Conservation (phyloP, 1,140 invertebrate genomes). For the Manduca sexta region DNA sequence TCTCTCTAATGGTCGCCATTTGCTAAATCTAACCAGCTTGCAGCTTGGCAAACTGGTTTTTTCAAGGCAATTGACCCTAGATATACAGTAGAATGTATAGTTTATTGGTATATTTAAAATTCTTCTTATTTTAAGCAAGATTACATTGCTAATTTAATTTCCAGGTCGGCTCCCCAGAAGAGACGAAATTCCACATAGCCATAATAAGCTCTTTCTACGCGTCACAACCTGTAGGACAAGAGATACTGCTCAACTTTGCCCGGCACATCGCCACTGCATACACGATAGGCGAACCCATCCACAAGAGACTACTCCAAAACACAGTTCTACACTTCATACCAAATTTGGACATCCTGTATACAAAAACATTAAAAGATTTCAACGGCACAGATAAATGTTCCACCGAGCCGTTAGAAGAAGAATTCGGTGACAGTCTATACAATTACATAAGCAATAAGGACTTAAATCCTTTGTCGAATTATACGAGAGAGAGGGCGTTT, state of each 20-base stretch:
- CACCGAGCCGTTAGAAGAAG: conserved; percentile 58
- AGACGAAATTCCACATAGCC: conserved; percentile 86
- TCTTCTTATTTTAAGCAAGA: too few relatives aligned
- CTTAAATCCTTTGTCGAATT: conserved; percentile 46
- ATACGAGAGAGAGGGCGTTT: conserved; percentile 73
- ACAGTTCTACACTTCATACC: conserved; percentile 88
- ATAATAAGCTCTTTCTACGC: conserved; percentile 89
- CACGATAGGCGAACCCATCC: conserved; percentile 76
- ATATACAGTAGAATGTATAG: too few relatives aligned
- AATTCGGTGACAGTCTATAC: conserved; percentile 75
- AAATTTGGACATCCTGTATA: conserved; percentile 75
- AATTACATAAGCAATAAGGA: conserved; percentile 55
- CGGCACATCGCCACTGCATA: conserved; percentile 86
- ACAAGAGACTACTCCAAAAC: conserved; percentile 78
- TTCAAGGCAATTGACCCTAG: too few relatives aligned
- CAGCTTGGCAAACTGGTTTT: too few relatives aligned
- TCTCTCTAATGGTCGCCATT: too few relatives aligned
- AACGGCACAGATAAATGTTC: conserved; percentile 63
- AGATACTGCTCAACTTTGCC: conserved; percentile 87
- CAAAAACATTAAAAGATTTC: conserved; percentile 56
- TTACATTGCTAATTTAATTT: not conserved
- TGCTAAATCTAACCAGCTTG: too few relatives aligned
- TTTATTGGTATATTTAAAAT: too few relatives aligned
- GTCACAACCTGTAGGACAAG: conserved; percentile 87
- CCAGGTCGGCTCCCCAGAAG: conserved; percentile 82